These are phyloP conservation scores for Masticophis lateralis DNA, from an alignment of 2,797 vertebrate genomes.

Conservation along the genomic window DNA sequence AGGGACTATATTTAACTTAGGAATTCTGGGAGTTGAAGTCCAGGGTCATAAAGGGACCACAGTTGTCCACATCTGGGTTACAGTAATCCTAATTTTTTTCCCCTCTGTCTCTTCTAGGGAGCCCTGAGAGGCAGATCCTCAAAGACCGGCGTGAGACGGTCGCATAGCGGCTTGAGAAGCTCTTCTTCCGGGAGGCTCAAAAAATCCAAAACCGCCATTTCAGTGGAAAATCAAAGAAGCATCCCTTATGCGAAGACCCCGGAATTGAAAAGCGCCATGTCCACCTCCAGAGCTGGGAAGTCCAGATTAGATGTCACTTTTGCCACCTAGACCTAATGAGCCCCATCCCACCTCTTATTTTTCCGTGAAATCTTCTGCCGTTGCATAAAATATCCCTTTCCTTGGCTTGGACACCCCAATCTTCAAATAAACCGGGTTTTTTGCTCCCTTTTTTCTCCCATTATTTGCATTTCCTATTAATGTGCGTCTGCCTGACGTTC, in stretches of 20 bases:
- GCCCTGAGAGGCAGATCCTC: background rate
- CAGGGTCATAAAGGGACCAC: background rate
- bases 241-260: background rate
- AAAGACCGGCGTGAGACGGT: background rate
- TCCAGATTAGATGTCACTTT: background rate
- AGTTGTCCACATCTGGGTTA: background rate
- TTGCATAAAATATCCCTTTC: background rate
- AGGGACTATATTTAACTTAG: too few species aligned
- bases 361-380: background rate
- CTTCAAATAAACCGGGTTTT: background rate
- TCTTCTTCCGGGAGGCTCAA: background rate
- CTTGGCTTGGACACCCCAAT: background rate
- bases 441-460: fast-evolving
- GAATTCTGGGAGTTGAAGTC: too few species aligned
- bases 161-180: background rate
- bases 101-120: background rate
- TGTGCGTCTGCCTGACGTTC: background rate
- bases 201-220: background rate
- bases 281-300: background rate
- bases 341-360: too few species aligned
- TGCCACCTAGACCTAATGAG: background rate
- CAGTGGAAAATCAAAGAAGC: background rate
- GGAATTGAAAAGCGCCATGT: background rate
- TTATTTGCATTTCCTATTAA: background rate
- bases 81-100: background rate